Base-by-base conservation (phyloP, 2,888 invertebrate genomes). In the Trachelus stipa region DNA sequence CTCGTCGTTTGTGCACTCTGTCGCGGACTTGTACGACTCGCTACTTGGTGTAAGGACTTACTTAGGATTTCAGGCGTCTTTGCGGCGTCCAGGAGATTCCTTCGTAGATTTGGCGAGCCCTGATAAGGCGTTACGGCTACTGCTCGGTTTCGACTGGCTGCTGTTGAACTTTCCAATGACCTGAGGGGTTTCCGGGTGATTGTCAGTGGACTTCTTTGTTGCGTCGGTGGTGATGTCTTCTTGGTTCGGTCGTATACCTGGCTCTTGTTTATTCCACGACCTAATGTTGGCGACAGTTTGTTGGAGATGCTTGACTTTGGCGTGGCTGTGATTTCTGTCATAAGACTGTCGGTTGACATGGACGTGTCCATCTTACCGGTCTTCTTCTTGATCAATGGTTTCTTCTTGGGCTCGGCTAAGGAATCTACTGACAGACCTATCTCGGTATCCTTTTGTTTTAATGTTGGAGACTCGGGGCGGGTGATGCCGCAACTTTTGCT, bases 11-110 rank as follows among this genome's bases (percentile, higher is more conserved):
- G 84, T 9, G 80, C 76, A 4, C 83, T 80, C 73, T 87, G 87
- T 33, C 89, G 86, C 4, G 82, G 69, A 12, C 73, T 85, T 6
- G 79, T 68, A 56, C 82, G 82, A 75, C 80, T 80, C 12, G 85
- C 76, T 4, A 82, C 81, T 30, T 81, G 85, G 75, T 85, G 87
- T 9, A 85, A 37, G 34, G 80, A 76, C 81, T 85, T 88, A 34
- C 80, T 84, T 34, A 85, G 93, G 91, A 90, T 92, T 92, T 93
- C 93, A 3, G 93, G 93, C 0, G 93, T 92, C 80, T 92, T 92
- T 2, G 93, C 93, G 9, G 93, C 93, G 74, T 93, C 91, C 34
- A 93, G 85, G 30, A 93, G 89, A 86, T 92, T 93, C 78, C 93
- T 90, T 33, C 93, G 90, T 69, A 93, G 87, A 76, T 92, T 93